A percentile compares a stretch with the other conserved stretches of the same genome.
Evolutionary conservation across 2,113 vertebrate species (phyloP).

Genomic region (Coptodon rendalli): DNA sequence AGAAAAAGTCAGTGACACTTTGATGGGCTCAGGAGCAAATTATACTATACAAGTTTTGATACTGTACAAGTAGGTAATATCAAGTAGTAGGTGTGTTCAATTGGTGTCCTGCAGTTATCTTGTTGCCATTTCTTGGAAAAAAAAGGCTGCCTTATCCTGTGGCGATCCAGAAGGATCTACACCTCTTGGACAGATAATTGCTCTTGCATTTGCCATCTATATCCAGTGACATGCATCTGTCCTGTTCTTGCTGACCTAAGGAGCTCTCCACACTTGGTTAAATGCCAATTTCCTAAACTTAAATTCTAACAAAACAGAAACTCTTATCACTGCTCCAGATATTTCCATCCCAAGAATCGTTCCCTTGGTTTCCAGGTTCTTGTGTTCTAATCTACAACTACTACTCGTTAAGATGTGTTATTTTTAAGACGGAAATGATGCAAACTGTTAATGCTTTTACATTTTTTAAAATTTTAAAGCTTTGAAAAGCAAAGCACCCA

Average conservation of each 20-base stretch:
- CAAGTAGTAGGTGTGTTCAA: not conserved
- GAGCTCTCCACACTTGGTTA: not conserved
- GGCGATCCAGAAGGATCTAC: not conserved
- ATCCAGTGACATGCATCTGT: not conserved
- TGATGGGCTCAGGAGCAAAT: not conserved
- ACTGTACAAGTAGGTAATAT: not conserved
- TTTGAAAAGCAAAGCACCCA: not conserved
- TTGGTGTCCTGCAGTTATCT: not conserved
- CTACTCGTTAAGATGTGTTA: fast-evolving
- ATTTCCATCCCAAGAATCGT: not conserved
- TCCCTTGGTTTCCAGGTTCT: not conserved
- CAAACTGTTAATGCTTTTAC: not conserved
- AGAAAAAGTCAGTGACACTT: not conserved
- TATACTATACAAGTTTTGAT: not conserved
- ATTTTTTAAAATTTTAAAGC: not conserved
- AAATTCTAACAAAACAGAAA: not conserved
- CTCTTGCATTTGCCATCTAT: fast-evolving
- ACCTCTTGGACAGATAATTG: not conserved
- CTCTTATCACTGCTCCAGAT: not conserved
- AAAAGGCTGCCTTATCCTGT: fast-evolving
- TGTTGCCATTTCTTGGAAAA: not conserved
- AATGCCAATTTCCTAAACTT: not conserved
- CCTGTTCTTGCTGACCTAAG: not conserved
- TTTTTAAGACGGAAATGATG: not conserved
- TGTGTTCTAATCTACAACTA: not conserved